These are phyloP conservation scores for Lithophane socia DNA, from an alignment of 2,888 invertebrate species.

Conservation along the genomic window DNA sequence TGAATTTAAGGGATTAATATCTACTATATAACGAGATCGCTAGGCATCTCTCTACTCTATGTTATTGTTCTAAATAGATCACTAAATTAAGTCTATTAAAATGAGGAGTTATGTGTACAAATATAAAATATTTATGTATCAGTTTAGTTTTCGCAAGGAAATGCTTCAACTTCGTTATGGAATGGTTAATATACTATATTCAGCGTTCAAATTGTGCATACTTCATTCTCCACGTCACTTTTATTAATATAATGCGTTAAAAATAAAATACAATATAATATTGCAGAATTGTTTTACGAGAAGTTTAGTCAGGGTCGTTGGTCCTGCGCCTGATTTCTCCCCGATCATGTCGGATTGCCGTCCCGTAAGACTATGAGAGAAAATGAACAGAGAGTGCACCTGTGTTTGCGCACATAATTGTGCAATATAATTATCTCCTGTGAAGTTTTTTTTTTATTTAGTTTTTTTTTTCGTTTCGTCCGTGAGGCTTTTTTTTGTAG, in stretches of 20 bases:
- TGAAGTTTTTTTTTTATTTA: no score
- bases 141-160: conserved; percentile 21
- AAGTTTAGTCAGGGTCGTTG: no score
- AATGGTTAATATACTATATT: conserved; percentile 57
- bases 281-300: conserved; percentile 5
- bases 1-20: conserved; percentile 29
- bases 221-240: conserved; percentile 19
- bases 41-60: conserved; percentile 58
- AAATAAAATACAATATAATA: conserved; percentile 1
- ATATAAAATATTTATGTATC: conserved; percentile 23
- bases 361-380: no score
- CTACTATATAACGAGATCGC: conserved; percentile 59
- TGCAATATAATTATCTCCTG: no score
- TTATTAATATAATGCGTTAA: neutral
- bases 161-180: conserved; percentile 53
- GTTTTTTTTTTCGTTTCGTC: no score
- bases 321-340: no score
- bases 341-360: no score
- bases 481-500: no score
- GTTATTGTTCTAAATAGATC: conserved; percentile 58
- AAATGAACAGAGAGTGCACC: no score
- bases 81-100: conserved; percentile 29
- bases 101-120: conserved; percentile 32
- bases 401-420: no score
- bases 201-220: conserved; percentile 45